phyloP scores from a whole-genome alignment of 2,113 vertebrate genomes.

The Rhombomys opimus region DNA sequence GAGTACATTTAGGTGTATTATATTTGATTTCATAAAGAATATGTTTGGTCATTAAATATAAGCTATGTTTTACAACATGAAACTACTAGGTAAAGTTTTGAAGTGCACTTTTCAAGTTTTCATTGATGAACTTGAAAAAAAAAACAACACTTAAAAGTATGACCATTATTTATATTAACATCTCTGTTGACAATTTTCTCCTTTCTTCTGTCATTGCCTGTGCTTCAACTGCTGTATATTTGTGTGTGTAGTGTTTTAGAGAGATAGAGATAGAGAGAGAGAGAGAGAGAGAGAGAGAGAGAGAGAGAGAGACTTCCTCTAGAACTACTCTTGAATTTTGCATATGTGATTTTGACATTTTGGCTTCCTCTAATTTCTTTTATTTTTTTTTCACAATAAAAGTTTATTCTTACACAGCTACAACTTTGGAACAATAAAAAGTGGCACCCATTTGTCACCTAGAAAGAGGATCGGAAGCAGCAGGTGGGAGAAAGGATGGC shows the following conservation, averaged over 20 bases:
- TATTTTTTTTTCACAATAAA: constrained; percentile 62
- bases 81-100: background rate
- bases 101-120: background rate
- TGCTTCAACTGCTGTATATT: background rate
- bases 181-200: too few relatives aligned
- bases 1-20: background rate
- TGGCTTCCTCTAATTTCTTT: background rate
- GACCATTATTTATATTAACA: background rate
- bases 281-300: too few relatives aligned
- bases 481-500: background rate
- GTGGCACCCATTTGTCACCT: background rate
- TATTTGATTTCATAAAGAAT: background rate
- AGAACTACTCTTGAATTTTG: background rate
- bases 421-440: constrained; percentile 65
- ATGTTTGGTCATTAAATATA: background rate
- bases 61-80: background rate
- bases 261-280: too few relatives aligned
- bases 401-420: constrained; percentile 75
- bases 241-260: too few relatives aligned
- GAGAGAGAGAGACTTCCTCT: background rate
- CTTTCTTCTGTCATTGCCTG: background rate
- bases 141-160: background rate
- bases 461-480: background rate
- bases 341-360: background rate
- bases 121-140: too few relatives aligned